Percentiles rank a stretch among this genome's conserved stretches.
phyloP scores from a whole-genome alignment of 2,888 invertebrate species.

The Ophonus ardosiacus region DNA sequence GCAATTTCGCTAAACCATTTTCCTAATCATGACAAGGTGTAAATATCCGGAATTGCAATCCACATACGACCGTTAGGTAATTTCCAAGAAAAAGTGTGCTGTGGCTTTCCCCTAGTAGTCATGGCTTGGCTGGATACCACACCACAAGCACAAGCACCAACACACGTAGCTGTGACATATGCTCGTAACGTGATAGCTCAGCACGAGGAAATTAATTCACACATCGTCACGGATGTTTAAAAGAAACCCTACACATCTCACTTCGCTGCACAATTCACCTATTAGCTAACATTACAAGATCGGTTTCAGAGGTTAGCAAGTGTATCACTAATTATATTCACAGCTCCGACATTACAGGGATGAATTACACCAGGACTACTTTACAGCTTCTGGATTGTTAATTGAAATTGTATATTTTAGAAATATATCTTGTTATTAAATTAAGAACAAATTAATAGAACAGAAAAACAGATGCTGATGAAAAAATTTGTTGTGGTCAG shows the following conservation, averaged over 20 bases:
- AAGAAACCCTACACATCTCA: conserved; percentile 35
- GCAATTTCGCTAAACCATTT: conserved; percentile 9
- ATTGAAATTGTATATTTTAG: too few species aligned
- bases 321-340: neutral
- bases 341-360: neutral
- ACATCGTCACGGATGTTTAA: conserved; percentile 32
- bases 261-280: conserved; percentile 17
- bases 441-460: too few species aligned
- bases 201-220: conserved; percentile 34
- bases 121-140: neutral
- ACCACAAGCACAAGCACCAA: neutral
- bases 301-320: neutral
- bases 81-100: conserved; percentile 33
- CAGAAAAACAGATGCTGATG: too few species aligned
- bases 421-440: too few species aligned
- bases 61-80: neutral
- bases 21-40: conserved; percentile 5
- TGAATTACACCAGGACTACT: neutral
- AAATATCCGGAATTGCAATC: conserved; percentile 29
- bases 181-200: conserved; percentile 17
- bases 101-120: conserved; percentile 6
- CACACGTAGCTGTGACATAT: neutral
- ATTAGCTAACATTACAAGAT: conserved; percentile 6
- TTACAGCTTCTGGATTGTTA: too few species aligned
- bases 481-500: too few species aligned